A percentile compares a stretch with the other conserved stretches of the same genome.
Conservation (phyloP, 2,113 vertebrate species). For the Micronycteris hirsuta region DNA sequence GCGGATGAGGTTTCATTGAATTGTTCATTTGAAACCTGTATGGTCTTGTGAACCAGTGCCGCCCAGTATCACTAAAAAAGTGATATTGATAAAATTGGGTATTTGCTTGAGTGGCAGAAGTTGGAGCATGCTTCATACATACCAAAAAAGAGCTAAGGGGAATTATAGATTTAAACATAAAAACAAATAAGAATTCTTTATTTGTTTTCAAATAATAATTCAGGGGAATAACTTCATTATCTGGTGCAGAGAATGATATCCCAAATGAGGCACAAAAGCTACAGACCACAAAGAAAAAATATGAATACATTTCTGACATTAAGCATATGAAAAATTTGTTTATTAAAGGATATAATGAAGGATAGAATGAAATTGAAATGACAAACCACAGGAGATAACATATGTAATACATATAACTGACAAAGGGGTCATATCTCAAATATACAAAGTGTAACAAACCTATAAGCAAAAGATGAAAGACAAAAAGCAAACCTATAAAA, state of each 20-base stretch:
- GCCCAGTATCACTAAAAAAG: not conserved
- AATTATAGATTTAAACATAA: not conserved
- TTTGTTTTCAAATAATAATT: not conserved
- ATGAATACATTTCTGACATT: not conserved
- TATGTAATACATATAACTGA: not conserved
- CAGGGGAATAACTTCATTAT: not conserved
- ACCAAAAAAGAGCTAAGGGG: not conserved
- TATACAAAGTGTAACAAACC: not conserved
- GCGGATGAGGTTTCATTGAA: too few relatives aligned
- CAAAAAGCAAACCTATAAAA: not conserved
- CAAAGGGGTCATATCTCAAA: not conserved
- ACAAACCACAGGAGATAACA: not conserved
- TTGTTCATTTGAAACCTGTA: too few relatives aligned
- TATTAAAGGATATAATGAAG: not conserved
- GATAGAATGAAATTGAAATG: not conserved
- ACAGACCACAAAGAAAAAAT: not conserved
- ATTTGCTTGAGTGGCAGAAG: not conserved
- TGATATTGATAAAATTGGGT: not conserved
- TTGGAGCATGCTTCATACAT: not conserved
- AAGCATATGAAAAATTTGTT: not conserved
- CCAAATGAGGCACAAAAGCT: not conserved
- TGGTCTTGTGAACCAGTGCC: too few relatives aligned
- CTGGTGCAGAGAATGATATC: not conserved
- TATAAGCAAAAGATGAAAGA: not conserved
- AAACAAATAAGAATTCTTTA: not conserved